Evolutionary conservation across 2,888 invertebrate genomes (phyloP), one percentile per base, ranked within the genome.

Genomic region (Ornithoptera priamus): DNA sequence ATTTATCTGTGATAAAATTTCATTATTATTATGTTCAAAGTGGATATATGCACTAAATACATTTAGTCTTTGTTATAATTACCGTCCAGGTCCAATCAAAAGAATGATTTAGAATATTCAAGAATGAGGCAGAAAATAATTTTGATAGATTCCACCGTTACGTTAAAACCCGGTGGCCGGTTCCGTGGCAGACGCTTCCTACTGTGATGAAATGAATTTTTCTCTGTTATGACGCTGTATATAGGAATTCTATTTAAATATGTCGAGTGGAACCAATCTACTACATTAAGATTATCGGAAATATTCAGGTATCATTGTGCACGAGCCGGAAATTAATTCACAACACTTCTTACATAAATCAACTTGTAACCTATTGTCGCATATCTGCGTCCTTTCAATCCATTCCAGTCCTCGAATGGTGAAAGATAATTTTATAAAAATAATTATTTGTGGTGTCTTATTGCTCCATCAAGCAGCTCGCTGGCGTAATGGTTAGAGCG

Each of bases 1-100:
- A 58, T 64, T 42, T 57, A 57, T 65, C 62, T 30, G 64, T 67
- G 69, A 72, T 67, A 71, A 64, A n/a, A 64, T 15, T 53, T 46
- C 58, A 63, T 62, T 61, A 30, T 53, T 53, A 36, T 65, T 65
- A 36, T 39, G 20, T 50, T 62, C 17, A 18, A 17, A 60, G 6
- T n/a, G n/a, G 2, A 30, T 24, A 56, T n/a, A 17, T 50, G 12
- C 17, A 20, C n/a, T 20, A 2, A 20, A 57, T 10, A n/a, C 20
- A 20, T 20, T 57, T 20, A 15, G n/a, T 20, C 1, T 22, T 56
- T 56, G 18, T 56, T 18, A n/a, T 56, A 5, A 56, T 17, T 20
- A 20, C 6, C n/a, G 20, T 4, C 20, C 5, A 2, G 3, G 18
- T 17, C 17, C 50, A 17, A 0, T 50, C 15, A 50, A 15, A 50